Percentiles rank a stretch among this genome's conserved stretches.
Evolutionary conservation across 2,113 vertebrate genomes (phyloP).

Genomic region (Daubentonia madagascariensis): DNA sequence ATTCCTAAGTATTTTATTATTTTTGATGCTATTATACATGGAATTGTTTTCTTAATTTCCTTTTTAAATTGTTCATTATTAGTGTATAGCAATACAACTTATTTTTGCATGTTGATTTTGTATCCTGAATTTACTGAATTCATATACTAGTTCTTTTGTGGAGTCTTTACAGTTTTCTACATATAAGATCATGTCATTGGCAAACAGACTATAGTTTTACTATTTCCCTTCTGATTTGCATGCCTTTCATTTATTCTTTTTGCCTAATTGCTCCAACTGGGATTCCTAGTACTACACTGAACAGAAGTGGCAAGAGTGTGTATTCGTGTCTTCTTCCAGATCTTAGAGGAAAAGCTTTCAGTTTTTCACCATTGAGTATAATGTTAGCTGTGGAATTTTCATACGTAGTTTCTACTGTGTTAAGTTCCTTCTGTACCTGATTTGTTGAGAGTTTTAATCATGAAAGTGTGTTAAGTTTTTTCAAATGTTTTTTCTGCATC

Average conservation of each 20-base stretch:
- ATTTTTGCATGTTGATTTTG: background rate
- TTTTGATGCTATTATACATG: background rate
- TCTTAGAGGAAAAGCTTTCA: background rate
- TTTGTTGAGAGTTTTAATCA: background rate
- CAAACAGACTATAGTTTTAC: background rate
- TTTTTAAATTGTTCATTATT: too few species aligned
- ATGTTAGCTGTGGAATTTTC: background rate
- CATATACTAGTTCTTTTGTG: background rate
- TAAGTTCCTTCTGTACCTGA: background rate
- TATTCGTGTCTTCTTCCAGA: background rate
- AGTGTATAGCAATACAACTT: background rate
- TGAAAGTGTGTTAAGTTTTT: background rate
- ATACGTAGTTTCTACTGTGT: fast-evolving
- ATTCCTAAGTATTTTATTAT: background rate
- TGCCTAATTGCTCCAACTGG: background rate
- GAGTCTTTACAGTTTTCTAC: background rate
- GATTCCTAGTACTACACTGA: background rate
- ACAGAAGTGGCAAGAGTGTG: background rate
- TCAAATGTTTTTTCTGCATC: background rate
- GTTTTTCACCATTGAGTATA: too few species aligned
- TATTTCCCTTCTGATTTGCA: background rate
- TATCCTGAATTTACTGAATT: background rate
- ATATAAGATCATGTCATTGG: background rate
- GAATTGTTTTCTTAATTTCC: background rate
- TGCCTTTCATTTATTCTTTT: background rate